These are phyloP conservation scores for Marasmarcha lunaedactyla DNA, from an alignment of 2,888 invertebrate genomes.

Conservation along the genomic window DNA sequence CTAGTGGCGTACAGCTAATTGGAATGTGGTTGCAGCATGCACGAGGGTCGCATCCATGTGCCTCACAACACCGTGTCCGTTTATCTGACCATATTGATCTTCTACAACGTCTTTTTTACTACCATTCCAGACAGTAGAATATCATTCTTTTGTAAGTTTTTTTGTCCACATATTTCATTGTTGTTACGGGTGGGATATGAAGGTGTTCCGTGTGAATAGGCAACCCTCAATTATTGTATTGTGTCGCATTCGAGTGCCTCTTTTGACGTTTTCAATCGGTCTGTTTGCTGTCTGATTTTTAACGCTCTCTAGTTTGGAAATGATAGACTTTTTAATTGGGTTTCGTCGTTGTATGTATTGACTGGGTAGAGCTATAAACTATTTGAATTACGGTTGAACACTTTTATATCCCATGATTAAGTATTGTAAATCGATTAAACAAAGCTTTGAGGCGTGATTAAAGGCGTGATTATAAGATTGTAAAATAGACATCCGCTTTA, in stretches of 20 bases:
- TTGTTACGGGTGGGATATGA: slow-evolving; percentile 36
- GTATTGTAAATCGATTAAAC: not conserved
- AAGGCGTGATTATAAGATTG: not conserved
- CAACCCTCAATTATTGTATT: slow-evolving; percentile 41
- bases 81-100: slow-evolving; percentile 57
- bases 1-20: not conserved
- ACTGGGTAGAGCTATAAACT: not conserved
- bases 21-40: slow-evolving; percentile 6
- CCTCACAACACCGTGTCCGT: slow-evolving; percentile 47
- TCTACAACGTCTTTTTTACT: slow-evolving; percentile 31
- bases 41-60: slow-evolving; percentile 20
- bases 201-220: slow-evolving; percentile 38
- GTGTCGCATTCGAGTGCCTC: slow-evolving; percentile 22
- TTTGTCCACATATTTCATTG: slow-evolving; percentile 54
- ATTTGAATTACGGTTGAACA: not conserved
- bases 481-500: not conserved
- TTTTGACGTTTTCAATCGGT: slow-evolving; percentile 14
- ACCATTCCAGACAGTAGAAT: slow-evolving; percentile 30
- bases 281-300: slow-evolving; percentile 24
- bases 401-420: not conserved
- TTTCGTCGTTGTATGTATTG: not conserved
- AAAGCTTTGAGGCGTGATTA: not conserved
- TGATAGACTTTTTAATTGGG: not conserved
- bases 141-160: slow-evolving; percentile 48
- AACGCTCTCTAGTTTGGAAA: slow-evolving; percentile 8